Base-by-base conservation (phyloP, 1,140 invertebrate species). In the Pinna nobilis region DNA sequence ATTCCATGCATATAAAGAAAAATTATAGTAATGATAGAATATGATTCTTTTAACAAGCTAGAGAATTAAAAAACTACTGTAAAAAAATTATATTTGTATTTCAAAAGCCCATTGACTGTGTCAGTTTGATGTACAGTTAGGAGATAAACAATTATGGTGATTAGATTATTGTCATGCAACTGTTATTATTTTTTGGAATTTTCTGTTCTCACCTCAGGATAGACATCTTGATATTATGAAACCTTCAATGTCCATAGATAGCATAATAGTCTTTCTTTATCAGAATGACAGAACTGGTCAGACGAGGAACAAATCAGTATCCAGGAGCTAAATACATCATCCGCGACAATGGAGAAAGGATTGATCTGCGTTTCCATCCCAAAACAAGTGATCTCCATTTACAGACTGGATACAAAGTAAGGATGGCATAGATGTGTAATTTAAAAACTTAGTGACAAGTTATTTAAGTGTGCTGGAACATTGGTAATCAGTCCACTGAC, bases 241-340 rank as follows among this genome's bases (percentile, higher is more conserved):
- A n/a, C n/a, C n/a, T n/a, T n/a, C n/a, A n/a, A n/a, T n/a, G n/a
- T n/a, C n/a, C n/a, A n/a, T 44, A n/a, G n/a, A 44, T 44, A 44
- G 39, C n/a, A 11, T 11, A 11, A 44, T 44, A 35, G 18, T 23
- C 5, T 23, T 60, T 81, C 81, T 18, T 57, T 82, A 88, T 49
- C 82, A 96, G 96, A 86, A 97, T 99, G 95, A 94, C 98, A 85
- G 97, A 99, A 84, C 90, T 99, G 18, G 98, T 99, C 0, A 92
- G 94, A 23, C 91, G 97, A 80, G 98, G 98, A 33, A 98, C 99
- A 86, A 97, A 96, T 23, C 97, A 99, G 84, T 99, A 99, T 90
- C 98, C 98, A 28, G 98, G 98, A 13, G 98, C 98, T 5, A 99
- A 99, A 87, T 99, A 99, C 85, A 99, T 99, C 86, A 95, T 99